A percentile compares a stretch with the other conserved stretches of the same genome.
phyloP scores from a whole-genome alignment of 2,113 vertebrate species.

The Myxocyprinus asiaticus region DNA sequence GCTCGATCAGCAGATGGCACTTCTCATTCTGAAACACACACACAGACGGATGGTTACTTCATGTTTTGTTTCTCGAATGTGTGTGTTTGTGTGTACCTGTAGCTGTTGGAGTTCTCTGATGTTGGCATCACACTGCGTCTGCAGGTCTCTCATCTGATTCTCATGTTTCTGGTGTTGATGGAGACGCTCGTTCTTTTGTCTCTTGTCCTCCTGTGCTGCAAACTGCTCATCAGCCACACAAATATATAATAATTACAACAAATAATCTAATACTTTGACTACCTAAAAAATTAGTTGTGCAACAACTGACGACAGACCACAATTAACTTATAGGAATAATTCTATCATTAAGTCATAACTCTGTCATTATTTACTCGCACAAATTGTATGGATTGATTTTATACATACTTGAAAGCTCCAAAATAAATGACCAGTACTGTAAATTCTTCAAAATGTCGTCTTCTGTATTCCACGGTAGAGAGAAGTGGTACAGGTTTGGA shows the following conservation, averaged over 20 bases:
- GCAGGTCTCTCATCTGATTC: slow-evolving; percentile 96
- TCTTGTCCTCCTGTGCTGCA: slow-evolving; percentile 91
- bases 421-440: too few species aligned
- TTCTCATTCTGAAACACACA: slow-evolving; percentile 88
- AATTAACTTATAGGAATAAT: too few species aligned
- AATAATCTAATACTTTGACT: neutral
- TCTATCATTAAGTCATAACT: too few species aligned
- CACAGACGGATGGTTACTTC: neutral
- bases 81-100: slow-evolving; percentile 74
- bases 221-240: slow-evolving; percentile 75
- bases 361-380: too few species aligned
- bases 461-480: too few species aligned
- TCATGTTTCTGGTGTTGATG: slow-evolving; percentile 97
- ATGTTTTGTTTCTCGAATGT: too few species aligned
- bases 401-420: too few species aligned
- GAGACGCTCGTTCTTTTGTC: slow-evolving; percentile 93
- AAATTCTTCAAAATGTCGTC: too few species aligned
- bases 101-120: slow-evolving; percentile 91
- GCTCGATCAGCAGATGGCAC: slow-evolving; percentile 94
- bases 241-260: neutral
- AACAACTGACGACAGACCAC: too few species aligned
- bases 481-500: too few species aligned
- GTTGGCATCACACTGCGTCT: slow-evolving; percentile 92
- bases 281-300: too few species aligned
- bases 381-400: too few species aligned